phyloP scores from a whole-genome alignment of 1,140 invertebrate genomes.

The Goniozus legneri region DNA sequence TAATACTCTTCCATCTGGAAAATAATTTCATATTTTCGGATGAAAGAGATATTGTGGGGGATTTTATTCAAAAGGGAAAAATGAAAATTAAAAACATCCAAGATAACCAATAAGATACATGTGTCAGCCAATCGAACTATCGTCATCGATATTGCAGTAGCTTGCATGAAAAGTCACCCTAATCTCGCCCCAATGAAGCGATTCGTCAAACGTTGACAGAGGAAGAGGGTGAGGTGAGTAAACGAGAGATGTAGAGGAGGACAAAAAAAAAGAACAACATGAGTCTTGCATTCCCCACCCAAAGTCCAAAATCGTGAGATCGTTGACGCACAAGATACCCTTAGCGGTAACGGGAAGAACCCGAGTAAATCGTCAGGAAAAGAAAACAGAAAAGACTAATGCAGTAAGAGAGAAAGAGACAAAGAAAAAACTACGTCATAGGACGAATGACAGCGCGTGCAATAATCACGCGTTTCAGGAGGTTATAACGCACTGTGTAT shows the following conservation, averaged over 20 bases:
- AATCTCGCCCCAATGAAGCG: not conserved
- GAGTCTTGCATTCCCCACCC: not conserved
- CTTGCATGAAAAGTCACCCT: not conserved
- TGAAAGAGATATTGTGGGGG: too few relatives aligned
- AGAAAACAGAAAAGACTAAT: not conserved
- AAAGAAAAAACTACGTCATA: slow-evolving; percentile 8
- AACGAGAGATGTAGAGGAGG: too few relatives aligned
- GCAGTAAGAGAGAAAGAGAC: slow-evolving; percentile 2
- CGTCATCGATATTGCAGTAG: not conserved
- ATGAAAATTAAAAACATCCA: too few relatives aligned
- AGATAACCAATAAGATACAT: not conserved
- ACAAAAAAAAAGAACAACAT: too few relatives aligned
- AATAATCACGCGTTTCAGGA: slow-evolving; percentile 19
- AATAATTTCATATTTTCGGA: too few relatives aligned
- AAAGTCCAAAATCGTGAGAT: slow-evolving; percentile 2
- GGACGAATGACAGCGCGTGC: slow-evolving; percentile 14
- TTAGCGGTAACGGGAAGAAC: too few relatives aligned
- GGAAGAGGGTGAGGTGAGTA: too few relatives aligned
- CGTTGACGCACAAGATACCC: slow-evolving; percentile 10
- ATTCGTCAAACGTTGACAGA: not conserved
- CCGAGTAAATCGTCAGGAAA: too few relatives aligned
- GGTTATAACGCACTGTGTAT: too few relatives aligned
- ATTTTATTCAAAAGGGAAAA: too few relatives aligned
- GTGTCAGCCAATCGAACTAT: not conserved
- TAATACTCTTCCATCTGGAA: too few relatives aligned